Conservation (phyloP, 2,888 invertebrate genomes). For the Drosophila quasianomalipes region DNA sequence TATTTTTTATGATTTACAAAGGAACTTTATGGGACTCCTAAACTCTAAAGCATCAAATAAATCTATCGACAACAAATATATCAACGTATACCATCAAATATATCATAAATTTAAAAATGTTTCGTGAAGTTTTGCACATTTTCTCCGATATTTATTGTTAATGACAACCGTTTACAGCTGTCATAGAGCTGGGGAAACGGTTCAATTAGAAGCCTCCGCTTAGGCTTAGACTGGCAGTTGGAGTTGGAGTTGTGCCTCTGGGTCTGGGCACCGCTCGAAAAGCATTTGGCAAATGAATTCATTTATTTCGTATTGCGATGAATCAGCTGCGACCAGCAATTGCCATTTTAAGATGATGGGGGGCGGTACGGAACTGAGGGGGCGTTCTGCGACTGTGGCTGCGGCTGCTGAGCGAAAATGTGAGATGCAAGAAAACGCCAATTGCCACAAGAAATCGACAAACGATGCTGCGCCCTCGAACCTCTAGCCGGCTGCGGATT, state of each 20-base stretch:
- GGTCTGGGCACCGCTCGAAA: slow-evolving; percentile 37
- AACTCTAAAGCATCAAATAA: background rate
- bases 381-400: slow-evolving; percentile 39
- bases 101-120: background rate
- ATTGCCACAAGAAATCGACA: slow-evolving; percentile 60
- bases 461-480: slow-evolving; percentile 70
- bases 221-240: background rate
- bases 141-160: slow-evolving; percentile 48
- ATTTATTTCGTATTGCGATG: slow-evolving; percentile 71
- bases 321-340: slow-evolving; percentile 64
- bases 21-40: background rate
- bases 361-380: slow-evolving; percentile 42
- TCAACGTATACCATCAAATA: too few species aligned
- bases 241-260: slow-evolving; percentile 26
- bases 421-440: slow-evolving; percentile 51
- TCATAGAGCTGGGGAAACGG: slow-evolving; percentile 59
- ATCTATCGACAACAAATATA: background rate
- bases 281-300: slow-evolving; percentile 75
- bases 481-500: slow-evolving; percentile 69
- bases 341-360: slow-evolving; percentile 33
- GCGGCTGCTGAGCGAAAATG: slow-evolving; percentile 59
- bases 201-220: slow-evolving; percentile 61
- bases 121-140: slow-evolving; percentile 1
- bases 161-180: slow-evolving; percentile 70
- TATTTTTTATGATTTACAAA: background rate